phyloP scores from a whole-genome alignment of 2,888 invertebrate genomes.

The Therioaphis trifolii region DNA sequence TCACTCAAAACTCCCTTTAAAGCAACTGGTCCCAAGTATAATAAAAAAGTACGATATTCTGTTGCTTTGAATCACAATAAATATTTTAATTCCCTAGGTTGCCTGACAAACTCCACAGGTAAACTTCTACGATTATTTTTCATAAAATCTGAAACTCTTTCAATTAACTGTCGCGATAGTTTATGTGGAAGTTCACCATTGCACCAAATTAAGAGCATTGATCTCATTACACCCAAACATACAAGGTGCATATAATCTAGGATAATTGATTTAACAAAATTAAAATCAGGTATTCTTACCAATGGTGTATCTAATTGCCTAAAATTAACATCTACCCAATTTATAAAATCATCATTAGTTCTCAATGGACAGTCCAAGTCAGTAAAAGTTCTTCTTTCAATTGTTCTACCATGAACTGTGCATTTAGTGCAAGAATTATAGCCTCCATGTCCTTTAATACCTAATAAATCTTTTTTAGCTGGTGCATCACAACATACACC shows the following conservation, averaged over 20 bases:
- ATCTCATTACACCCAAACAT: slow-evolving; percentile 26
- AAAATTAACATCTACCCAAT: slow-evolving; percentile 33
- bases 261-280: slow-evolving; percentile 30
- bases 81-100: slow-evolving; percentile 36
- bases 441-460: slow-evolving; percentile 56
- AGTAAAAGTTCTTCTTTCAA: slow-evolving; percentile 26
- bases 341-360: slow-evolving; percentile 39
- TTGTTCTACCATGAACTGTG: slow-evolving; percentile 31
- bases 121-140: not conserved
- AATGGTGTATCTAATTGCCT: slow-evolving; percentile 11
- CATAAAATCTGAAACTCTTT: slow-evolving; percentile 8
- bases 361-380: slow-evolving; percentile 29
- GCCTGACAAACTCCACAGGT: slow-evolving; percentile 28
- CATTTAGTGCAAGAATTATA: slow-evolving; percentile 59
- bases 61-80: slow-evolving; percentile 22
- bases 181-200: slow-evolving; percentile 12
- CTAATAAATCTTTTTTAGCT: slow-evolving; percentile 60
- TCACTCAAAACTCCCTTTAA: slow-evolving; percentile 37
- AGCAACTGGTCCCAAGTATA: slow-evolving; percentile 32
- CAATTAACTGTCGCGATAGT: not conserved
- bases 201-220: slow-evolving; percentile 37
- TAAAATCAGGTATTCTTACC: slow-evolving; percentile 23
- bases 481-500: slow-evolving; percentile 60
- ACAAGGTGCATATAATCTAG: slow-evolving; percentile 45
- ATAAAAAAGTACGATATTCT: slow-evolving; percentile 46